Percentiles rank a stretch among this genome's conserved stretches.
phyloP scores from a whole-genome alignment of 2,113 vertebrate genomes.

The Stegastes partitus region DNA sequence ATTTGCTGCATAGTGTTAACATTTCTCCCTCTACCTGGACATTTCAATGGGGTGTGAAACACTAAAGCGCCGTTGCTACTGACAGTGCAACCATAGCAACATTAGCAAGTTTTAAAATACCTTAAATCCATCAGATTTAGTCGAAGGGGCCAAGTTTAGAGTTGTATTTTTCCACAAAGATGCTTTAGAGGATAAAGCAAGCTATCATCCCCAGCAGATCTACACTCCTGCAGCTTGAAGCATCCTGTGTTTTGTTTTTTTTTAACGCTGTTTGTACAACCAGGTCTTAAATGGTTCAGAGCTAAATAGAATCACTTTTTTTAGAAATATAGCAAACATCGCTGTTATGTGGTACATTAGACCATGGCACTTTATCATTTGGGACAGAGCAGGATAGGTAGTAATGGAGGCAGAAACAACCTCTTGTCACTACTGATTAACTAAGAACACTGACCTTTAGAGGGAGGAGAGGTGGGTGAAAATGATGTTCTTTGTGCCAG shows the following conservation, averaged over 20 bases:
- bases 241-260: not conserved
- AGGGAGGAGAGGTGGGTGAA: slow-evolving; percentile 41
- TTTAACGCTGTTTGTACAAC: slow-evolving; percentile 19
- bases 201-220: slow-evolving; percentile 20
- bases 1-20: slow-evolving; percentile 19
- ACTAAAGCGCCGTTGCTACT: slow-evolving; percentile 17
- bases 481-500: slow-evolving; percentile 41
- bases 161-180: slow-evolving; percentile 18
- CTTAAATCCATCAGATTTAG: slow-evolving; percentile 32
- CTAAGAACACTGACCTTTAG: slow-evolving; percentile 68
- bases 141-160: slow-evolving; percentile 13
- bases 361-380: slow-evolving; percentile 36
- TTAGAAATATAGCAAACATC: slow-evolving; percentile 13
- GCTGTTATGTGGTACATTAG: slow-evolving; percentile 10
- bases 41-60: slow-evolving; percentile 34
- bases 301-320: slow-evolving; percentile 24
- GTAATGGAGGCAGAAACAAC: slow-evolving; percentile 53
- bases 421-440: slow-evolving; percentile 63
- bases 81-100: slow-evolving; percentile 48
- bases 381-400: slow-evolving; percentile 31
- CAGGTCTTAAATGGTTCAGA: slow-evolving; percentile 15
- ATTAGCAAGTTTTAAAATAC: slow-evolving; percentile 31
- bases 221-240: slow-evolving; percentile 27
- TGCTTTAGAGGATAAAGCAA: slow-evolving; percentile 15
- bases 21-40: slow-evolving; percentile 19